Conservation (phyloP, 2,888 invertebrate species). For the Watsonalla cultraria region DNA sequence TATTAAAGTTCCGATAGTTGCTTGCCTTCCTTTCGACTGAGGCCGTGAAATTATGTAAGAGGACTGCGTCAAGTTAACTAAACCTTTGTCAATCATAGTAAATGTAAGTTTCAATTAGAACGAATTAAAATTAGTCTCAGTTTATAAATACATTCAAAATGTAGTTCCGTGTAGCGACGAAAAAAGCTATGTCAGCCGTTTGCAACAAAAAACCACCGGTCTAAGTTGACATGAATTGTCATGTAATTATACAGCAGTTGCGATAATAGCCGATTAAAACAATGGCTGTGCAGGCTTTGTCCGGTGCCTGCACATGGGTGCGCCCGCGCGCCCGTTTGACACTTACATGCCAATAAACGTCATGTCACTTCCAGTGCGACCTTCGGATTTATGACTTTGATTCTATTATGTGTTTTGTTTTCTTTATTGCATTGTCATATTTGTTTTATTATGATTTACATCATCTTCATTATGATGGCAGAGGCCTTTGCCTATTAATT, state of each 20-base stretch:
- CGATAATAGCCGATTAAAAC: conserved; percentile 5
- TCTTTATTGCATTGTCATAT: too few relatives aligned
- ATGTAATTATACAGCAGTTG: conserved; percentile 4
- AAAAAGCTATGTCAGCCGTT: neutral
- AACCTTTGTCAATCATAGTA: too few relatives aligned
- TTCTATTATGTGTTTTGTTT: conserved; percentile 6
- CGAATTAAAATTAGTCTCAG: too few relatives aligned
- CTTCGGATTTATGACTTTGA: conserved; percentile 7
- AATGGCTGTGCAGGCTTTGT: conserved; percentile 5
- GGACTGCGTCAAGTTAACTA: neutral
- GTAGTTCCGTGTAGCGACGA: neutral
- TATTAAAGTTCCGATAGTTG: conserved; percentile 9
- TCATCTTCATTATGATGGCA: too few relatives aligned
- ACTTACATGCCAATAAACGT: conserved; percentile 17
- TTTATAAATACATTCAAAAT: neutral
- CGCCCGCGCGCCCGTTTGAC: conserved; percentile 11
- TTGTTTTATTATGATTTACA: too few relatives aligned
- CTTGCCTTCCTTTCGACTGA: conserved; percentile 8
- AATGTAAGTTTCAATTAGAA: too few relatives aligned
- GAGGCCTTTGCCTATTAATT: too few relatives aligned
- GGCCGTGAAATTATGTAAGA: neutral
- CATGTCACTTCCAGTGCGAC: conserved; percentile 13
- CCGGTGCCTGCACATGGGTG: conserved; percentile 4
- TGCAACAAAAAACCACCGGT: neutral
- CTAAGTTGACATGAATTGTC: neutral